A percentile compares a stretch with the other conserved stretches of the same genome.
phyloP scores from a whole-genome alignment of 2,888 invertebrate genomes.

The Automeris io region DNA sequence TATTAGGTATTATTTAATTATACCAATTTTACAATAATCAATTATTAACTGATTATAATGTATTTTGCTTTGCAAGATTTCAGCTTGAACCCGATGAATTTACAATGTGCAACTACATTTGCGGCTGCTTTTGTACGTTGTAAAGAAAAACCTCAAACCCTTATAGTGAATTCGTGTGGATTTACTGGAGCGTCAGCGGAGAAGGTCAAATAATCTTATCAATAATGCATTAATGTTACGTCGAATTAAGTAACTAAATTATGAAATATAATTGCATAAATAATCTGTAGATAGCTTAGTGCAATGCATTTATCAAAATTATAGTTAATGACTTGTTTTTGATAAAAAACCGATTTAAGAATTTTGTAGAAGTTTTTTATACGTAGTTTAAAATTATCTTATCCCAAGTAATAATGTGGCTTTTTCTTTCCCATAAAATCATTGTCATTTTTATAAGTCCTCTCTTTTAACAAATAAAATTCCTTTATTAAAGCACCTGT shows the following conservation, averaged over 20 bases:
- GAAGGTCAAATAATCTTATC: constrained; percentile 34
- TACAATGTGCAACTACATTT: constrained; percentile 77
- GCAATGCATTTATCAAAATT: background rate
- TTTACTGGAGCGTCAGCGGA: constrained; percentile 72
- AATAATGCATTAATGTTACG: background rate
- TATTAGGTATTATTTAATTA: constrained; percentile 40
- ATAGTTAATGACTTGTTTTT: background rate
- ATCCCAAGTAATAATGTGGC: too few species aligned
- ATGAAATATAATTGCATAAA: background rate
- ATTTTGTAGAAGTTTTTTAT: too few species aligned
- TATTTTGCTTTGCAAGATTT: constrained; percentile 53
- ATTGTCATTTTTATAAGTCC: too few species aligned
- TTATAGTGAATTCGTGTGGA: constrained; percentile 75
- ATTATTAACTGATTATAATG: constrained; percentile 2
- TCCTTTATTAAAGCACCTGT: too few species aligned
- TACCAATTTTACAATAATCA: background rate
- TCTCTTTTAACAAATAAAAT: too few species aligned
- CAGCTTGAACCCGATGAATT: constrained; percentile 78
- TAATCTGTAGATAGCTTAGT: background rate
- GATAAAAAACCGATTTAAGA: too few species aligned
- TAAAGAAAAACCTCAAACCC: constrained; percentile 70
- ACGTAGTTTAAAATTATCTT: too few species aligned
- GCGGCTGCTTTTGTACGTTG: constrained; percentile 76
- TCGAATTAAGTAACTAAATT: background rate
- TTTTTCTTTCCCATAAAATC: too few species aligned